Percentiles rank a stretch among this genome's conserved stretches.
phyloP scores from a whole-genome alignment of 2,113 vertebrate species.

The Thymallus thymallus region DNA sequence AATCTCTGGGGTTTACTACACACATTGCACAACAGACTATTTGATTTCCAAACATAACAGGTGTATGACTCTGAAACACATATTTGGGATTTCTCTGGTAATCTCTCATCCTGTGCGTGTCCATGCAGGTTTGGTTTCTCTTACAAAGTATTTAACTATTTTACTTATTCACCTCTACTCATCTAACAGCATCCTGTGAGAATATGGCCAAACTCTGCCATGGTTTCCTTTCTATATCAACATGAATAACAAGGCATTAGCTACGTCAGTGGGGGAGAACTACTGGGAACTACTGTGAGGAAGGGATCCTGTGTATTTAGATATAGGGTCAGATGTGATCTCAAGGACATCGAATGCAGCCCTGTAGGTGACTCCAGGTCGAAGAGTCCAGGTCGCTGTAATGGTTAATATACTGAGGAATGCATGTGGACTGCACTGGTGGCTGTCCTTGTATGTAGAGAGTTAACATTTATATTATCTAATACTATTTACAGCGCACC shows the following conservation, averaged over 20 bases:
- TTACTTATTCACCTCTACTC: not conserved
- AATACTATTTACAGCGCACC: conserved; percentile 56
- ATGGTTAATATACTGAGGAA: conserved; percentile 54
- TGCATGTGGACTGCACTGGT: conserved; percentile 68
- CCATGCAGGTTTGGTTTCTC: not conserved
- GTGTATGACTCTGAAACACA: not conserved
- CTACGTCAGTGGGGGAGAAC: conserved; percentile 1
- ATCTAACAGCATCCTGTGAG: not conserved
- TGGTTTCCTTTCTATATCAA: not conserved
- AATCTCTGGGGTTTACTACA: not conserved
- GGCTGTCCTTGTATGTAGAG: conserved; percentile 60
- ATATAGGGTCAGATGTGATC: not conserved
- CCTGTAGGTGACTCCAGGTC: conserved; percentile 19
- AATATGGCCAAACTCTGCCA: not conserved
- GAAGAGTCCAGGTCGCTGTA: conserved; percentile 33
- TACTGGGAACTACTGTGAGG: conserved; percentile 2
- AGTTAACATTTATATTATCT: conserved; percentile 62
- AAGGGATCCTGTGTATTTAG: conserved; percentile 30
- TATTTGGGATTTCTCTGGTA: not conserved
- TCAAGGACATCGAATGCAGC: conserved; percentile 9
- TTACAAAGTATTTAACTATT: not conserved
- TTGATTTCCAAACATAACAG: not conserved
- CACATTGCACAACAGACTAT: not conserved
- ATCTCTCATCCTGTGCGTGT: not conserved
- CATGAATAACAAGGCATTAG: not conserved